Base-by-base conservation (phyloP, 2,888 invertebrate genomes). In the Aporophyla lueneburgensis region DNA sequence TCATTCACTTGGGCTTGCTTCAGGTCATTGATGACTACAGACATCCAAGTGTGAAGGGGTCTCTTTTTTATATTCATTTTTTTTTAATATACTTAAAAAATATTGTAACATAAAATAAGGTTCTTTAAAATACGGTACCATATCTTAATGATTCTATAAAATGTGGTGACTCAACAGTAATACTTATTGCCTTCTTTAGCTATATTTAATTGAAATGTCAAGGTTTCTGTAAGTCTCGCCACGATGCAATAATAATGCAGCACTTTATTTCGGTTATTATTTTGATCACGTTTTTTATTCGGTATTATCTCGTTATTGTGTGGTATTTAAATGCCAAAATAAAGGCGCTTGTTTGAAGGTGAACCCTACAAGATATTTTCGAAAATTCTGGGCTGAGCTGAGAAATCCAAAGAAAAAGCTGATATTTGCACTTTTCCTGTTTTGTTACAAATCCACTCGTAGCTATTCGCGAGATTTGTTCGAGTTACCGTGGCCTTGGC, bases 201-300 rank as follows among this genome's bases (percentile, higher is more conserved):
- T n/a, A 16, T 56, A 46, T 67, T 71, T 59, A 19, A 74, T 63
- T 54, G 49, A 66, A 77, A 80, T 83, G 77, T 72, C 80, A 83
- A 74, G 83, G 83, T 51, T 49, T 53, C 4, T 1, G 21, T 43
- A 33, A 63, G 40, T 24, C 58, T 46, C 53, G 73, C 79, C 51
- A 71, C 53, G 27, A 40, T 71, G 71, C 69, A 62, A 40, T 68
- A 61, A 43, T 71, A 83, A 56, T 65, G 53, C 65, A 63, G 71
- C 71, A 70, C 16, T 67, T 74, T 72, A 77, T 80, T 58, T 70
- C 46, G 58, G 69, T 65, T 43, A 63, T 75, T 76, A 40, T 27
- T 58, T 62, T 62, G 63, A 53, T 74, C 81, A 78, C 70, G 81
- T 51, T 78, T 81, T 72, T 68, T 49, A 24, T 70, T 46, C 24